A percentile compares a stretch with the other conserved stretches of the same genome.
Evolutionary conservation across 2,797 vertebrate species (phyloP).

Genomic region (Phataginus tetradactyla): DNA sequence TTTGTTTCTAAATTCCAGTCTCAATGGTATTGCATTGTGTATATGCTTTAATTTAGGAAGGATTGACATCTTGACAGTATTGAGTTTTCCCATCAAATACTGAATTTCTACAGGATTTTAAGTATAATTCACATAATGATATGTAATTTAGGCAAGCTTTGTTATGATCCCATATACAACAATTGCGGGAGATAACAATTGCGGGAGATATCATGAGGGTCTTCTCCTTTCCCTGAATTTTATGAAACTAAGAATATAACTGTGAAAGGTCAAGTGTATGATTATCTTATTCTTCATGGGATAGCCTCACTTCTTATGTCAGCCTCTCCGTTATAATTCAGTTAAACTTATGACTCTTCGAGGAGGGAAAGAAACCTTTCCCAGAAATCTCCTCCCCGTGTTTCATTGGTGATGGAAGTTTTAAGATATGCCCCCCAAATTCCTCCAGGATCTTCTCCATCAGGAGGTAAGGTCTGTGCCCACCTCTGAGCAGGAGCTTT

Average conservation of each 20-base stretch:
- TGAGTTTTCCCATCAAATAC: not conserved
- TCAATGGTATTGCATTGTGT: not conserved
- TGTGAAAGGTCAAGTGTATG: fast-evolving
- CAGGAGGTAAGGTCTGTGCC: too few species aligned
- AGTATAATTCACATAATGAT: not conserved
- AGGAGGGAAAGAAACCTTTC: not conserved
- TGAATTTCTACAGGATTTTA: not conserved
- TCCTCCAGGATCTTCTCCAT: not conserved
- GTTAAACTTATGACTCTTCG: not conserved
- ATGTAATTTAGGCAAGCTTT: not conserved
- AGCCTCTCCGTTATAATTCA: not conserved
- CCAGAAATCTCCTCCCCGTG: not conserved
- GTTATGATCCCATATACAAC: not conserved
- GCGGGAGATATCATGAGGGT: not conserved
- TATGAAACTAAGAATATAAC: not conserved
- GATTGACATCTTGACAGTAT: not conserved
- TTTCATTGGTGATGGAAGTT: not conserved
- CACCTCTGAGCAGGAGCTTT: not conserved
- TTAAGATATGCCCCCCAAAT: not conserved
- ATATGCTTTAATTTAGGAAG: not conserved
- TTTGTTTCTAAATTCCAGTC: not conserved
- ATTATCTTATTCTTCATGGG: not conserved
- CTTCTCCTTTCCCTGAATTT: not conserved
- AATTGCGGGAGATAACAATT: not conserved
- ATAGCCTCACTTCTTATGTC: not conserved